Evolutionary conservation across 1,140 invertebrate genomes (phyloP).

Genomic region (Halyomorpha halys): DNA sequence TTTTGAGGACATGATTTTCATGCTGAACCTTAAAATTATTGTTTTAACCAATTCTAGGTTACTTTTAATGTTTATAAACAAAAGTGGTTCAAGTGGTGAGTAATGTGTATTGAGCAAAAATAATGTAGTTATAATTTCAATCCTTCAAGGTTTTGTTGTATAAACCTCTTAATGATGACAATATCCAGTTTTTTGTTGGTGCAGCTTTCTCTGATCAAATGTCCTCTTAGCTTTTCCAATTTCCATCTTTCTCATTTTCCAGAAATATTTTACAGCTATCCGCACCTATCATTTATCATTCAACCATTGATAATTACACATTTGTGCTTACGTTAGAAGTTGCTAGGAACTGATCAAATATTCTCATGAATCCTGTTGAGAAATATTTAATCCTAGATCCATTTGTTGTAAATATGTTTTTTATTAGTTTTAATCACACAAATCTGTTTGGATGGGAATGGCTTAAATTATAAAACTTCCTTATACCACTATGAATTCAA

Average conservation of each 20-base stretch:
- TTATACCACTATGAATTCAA: no score
- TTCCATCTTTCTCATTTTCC: constrained; percentile 2
- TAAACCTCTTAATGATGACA: background rate
- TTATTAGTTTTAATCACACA: no score
- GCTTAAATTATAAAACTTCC: no score
- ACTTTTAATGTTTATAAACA: background rate
- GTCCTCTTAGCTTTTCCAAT: constrained; percentile 13
- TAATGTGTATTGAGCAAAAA: background rate
- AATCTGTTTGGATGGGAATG: no score
- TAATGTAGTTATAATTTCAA: constrained; percentile 8
- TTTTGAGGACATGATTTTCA: background rate
- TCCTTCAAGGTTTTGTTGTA: background rate
- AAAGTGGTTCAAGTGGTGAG: background rate
- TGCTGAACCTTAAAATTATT: background rate
- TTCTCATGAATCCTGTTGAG: no score
- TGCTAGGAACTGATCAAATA: no score
- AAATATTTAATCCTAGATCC: no score
- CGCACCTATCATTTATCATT: no score
- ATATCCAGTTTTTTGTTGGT: constrained; percentile 11
- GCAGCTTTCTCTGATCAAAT: background rate
- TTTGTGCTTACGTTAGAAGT: no score
- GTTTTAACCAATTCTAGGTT: background rate
- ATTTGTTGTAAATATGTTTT: no score
- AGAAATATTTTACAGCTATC: no score
- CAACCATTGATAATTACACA: no score